Evolutionary conservation across 2,797 vertebrate species (phyloP).

Genomic region (Tolypeutes matacus): DNA sequence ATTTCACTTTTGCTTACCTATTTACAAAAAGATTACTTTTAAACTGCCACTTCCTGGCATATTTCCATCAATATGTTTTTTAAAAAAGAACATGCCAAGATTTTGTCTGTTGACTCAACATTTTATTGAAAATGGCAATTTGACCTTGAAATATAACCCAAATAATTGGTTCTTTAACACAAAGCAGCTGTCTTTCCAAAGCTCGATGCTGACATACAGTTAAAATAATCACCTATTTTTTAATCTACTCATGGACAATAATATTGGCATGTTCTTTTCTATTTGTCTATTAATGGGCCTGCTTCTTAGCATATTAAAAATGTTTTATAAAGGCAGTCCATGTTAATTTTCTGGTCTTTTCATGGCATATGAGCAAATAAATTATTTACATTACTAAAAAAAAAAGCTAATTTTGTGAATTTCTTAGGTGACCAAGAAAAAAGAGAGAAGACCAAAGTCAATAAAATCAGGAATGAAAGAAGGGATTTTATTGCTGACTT

Average conservation of each 20-base stretch:
- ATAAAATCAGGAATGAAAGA: too few relatives aligned
- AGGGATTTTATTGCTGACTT: too few relatives aligned
- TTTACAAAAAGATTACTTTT: slow-evolving; percentile 85
- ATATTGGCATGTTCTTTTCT: slow-evolving; percentile 93
- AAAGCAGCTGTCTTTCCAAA: slow-evolving; percentile 71
- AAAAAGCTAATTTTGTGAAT: too few relatives aligned
- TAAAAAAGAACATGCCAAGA: slow-evolving; percentile 87
- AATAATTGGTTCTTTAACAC: slow-evolving; percentile 35
- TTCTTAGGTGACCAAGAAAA: too few relatives aligned
- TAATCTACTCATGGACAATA: slow-evolving; percentile 82
- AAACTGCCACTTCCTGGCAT: slow-evolving; percentile 83
- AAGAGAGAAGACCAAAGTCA: too few relatives aligned
- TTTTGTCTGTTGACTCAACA: slow-evolving; percentile 71
- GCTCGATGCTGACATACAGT: slow-evolving; percentile 60
- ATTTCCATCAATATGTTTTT: slow-evolving; percentile 83
- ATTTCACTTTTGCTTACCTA: slow-evolving; percentile 84
- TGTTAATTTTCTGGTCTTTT: slow-evolving; percentile 94
- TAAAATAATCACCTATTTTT: slow-evolving; percentile 77
- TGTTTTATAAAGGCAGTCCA: slow-evolving; percentile 89
- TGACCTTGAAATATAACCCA: slow-evolving; percentile 38
- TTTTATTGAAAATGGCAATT: slow-evolving; percentile 2
- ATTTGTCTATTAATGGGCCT: slow-evolving; percentile 91
- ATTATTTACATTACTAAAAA: slow-evolving; percentile 96
- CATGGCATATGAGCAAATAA: slow-evolving; percentile 95
- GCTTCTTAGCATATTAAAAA: slow-evolving; percentile 92